Evolutionary conservation across 2,113 vertebrate species (phyloP).

Genomic region (Paradoxurus hermaphroditus): DNA sequence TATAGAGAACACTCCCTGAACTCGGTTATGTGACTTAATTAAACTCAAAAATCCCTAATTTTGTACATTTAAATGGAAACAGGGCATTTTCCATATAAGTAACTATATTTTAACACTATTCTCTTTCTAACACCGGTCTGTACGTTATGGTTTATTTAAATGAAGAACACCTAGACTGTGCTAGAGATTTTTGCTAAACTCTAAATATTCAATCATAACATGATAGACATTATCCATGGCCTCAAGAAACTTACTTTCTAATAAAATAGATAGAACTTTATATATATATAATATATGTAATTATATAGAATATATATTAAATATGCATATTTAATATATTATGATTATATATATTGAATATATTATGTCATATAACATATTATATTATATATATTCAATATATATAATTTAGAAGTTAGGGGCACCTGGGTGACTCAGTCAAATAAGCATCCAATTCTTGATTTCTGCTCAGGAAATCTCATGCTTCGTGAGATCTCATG

Average conservation of each 20-base stretch:
- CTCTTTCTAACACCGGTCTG: background rate
- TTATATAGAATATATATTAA: background rate
- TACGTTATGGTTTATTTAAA: slow-evolving; percentile 4
- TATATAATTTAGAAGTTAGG: background rate
- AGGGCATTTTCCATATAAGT: background rate
- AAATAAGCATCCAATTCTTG: too few relatives aligned
- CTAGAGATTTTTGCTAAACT: background rate
- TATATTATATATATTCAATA: too few relatives aligned
- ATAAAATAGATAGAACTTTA: slow-evolving; percentile 30
- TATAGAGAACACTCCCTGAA: background rate
- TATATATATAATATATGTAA: background rate
- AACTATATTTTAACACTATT: slow-evolving; percentile 30
- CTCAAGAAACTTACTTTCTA: slow-evolving; percentile 12
- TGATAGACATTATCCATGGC: background rate
- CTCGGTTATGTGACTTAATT: background rate
- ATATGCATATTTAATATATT: too few relatives aligned
- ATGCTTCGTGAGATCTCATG: too few relatives aligned
- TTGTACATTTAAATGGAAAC: slow-evolving; percentile 27
- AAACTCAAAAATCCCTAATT: background rate
- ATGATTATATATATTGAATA: too few relatives aligned
- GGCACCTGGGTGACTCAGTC: too few relatives aligned
- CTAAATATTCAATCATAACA: background rate
- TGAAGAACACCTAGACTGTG: background rate
- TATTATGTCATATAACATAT: too few relatives aligned
- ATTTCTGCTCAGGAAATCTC: too few relatives aligned